These are phyloP conservation scores for Oncorhynchus keta DNA, from an alignment of 2,113 vertebrate species.

Conservation along the genomic window DNA sequence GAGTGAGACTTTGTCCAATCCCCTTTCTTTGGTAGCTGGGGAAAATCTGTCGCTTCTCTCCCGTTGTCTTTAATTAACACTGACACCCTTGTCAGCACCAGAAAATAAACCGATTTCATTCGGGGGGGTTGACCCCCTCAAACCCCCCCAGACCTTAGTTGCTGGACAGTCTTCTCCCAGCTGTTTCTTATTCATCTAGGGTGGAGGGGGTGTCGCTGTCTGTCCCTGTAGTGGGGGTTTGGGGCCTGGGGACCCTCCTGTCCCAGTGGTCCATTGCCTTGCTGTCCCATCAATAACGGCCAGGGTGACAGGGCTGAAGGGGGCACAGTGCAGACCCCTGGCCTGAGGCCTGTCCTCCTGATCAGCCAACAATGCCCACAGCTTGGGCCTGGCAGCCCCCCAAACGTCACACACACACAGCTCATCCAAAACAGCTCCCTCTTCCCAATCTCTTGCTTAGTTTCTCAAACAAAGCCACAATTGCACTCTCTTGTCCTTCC, in stretches of 20 bases:
- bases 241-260: conserved; percentile 1
- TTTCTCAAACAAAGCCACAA: not conserved
- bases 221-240: conserved; percentile 14
- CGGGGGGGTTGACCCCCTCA: not conserved
- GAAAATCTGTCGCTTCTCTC: not conserved
- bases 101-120: not conserved
- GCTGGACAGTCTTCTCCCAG: conserved; percentile 29
- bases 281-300: conserved; percentile 69
- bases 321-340: conserved; percentile 25
- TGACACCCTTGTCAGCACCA: not conserved
- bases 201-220: conserved; percentile 17
- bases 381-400: conserved; percentile 27
- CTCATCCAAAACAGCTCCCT: conserved; percentile 38
- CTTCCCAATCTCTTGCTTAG: not conserved
- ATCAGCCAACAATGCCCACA: conserved; percentile 48
- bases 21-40: not conserved
- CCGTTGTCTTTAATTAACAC: not conserved
- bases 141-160: not conserved
- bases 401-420: conserved; percentile 14
- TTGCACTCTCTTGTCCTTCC: too few species aligned
- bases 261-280: conserved; percentile 47
- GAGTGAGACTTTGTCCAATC: not conserved
- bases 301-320: conserved; percentile 60
- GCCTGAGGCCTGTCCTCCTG: conserved; percentile 60
- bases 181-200: conserved; percentile 51